phyloP scores from a whole-genome alignment of 2,888 invertebrate genomes.

The Drosophila macrospina region DNA sequence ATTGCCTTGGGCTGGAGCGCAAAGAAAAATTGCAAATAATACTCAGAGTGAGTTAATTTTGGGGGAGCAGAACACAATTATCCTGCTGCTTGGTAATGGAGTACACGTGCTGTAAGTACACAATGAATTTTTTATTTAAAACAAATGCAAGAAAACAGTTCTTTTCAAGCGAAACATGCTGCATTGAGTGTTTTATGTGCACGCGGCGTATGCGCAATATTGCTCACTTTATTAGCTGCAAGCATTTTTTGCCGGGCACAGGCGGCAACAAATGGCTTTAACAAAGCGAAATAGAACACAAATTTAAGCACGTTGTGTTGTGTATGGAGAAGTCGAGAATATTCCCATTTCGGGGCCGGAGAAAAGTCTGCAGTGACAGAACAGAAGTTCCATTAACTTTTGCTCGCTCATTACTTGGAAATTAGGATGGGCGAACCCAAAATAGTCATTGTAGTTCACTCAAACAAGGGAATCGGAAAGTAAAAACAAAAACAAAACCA shows the following conservation, averaged over 20 bases:
- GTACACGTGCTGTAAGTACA: conserved; percentile 50
- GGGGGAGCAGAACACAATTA: conserved; percentile 33
- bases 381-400: conserved; percentile 77
- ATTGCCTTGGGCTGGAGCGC: conserved; percentile 13
- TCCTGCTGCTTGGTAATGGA: conserved; percentile 47
- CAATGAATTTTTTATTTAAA: conserved; percentile 56
- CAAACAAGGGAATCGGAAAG: conserved; percentile 24
- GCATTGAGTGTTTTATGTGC: conserved; percentile 55
- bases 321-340: background rate
- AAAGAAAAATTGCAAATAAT: conserved; percentile 32
- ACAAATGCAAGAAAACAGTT: conserved; percentile 18
- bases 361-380: conserved; percentile 42
- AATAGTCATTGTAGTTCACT: conserved; percentile 42
- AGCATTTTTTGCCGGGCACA: conserved; percentile 31
- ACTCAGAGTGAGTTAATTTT: conserved; percentile 11
- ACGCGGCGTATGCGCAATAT: conserved; percentile 70
- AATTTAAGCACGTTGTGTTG: conserved; percentile 9
- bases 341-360: background rate
- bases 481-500: conserved; percentile 5
- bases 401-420: conserved; percentile 63
- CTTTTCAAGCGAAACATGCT: conserved; percentile 23
- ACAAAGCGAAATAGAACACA: conserved; percentile 38
- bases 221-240: conserved; percentile 51
- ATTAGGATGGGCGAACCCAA: conserved; percentile 55
- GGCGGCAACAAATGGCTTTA: conserved; percentile 47